A percentile compares a stretch with the other conserved stretches of the same genome.
Evolutionary conservation across 2,113 vertebrate genomes (phyloP).

Genomic region (Antechinus flavipes): DNA sequence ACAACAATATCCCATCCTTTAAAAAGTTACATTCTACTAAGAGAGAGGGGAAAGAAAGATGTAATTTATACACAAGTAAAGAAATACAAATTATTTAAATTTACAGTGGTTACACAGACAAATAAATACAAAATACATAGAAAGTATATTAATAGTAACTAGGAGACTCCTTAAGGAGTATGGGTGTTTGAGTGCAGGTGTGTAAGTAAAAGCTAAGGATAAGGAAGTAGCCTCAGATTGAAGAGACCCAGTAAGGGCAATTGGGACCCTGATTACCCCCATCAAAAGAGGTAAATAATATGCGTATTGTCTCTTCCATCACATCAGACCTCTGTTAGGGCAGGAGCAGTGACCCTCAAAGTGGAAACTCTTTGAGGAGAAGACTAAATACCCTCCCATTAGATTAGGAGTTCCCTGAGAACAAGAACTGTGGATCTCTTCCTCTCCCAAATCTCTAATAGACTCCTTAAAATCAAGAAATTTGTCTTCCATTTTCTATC

Average conservation of each 20-base stretch:
- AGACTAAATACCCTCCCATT: neutral
- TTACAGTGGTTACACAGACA: neutral
- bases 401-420: neutral
- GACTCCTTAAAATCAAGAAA: neutral
- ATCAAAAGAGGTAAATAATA: neutral
- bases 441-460: neutral
- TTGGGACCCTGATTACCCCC: neutral
- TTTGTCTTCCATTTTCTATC: neutral
- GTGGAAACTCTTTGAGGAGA: neutral
- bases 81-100: neutral
- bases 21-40: neutral
- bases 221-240: neutral
- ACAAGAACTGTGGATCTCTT: neutral
- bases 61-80: neutral
- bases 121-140: neutral
- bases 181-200: neutral
- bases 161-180: neutral
- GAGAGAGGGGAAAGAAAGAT: neutral
- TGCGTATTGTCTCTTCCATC: neutral
- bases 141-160: neutral
- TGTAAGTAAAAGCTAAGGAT: neutral
- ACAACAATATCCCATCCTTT: neutral
- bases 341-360: neutral
- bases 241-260: neutral
- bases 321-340: neutral